These are phyloP conservation scores for Acrocephalus scirpaceus DNA, from an alignment of 2,797 vertebrate genomes.

Conservation along the genomic window DNA sequence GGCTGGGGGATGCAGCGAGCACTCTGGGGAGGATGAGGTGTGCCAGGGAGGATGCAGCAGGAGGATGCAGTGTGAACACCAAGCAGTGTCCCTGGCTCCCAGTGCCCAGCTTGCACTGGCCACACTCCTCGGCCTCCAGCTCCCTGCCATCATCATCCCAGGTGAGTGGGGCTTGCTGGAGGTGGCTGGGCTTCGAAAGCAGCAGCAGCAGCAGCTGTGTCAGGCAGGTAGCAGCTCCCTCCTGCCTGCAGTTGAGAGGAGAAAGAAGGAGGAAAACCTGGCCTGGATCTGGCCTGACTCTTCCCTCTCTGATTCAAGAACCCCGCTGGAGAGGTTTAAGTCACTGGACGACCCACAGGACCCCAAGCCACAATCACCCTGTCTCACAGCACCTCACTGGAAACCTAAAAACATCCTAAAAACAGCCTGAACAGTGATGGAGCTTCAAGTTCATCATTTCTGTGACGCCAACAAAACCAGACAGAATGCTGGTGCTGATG, in stretches of 20 bases:
- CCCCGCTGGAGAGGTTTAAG: neutral
- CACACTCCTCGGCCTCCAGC: neutral
- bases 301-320: neutral
- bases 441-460: neutral
- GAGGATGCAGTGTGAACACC: neutral
- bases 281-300: neutral
- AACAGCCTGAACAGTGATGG: neutral
- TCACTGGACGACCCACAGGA: accelerated
- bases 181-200: neutral
- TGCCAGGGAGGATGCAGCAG: neutral
- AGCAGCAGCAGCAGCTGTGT: neutral
- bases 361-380: neutral
- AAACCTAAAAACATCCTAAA: neutral
- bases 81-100: neutral
- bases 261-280: conserved; percentile 33
- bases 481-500: neutral
- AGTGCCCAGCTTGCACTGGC: neutral
- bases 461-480: neutral
- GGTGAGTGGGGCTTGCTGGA: conserved; percentile 14
- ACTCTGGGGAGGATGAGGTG: neutral
- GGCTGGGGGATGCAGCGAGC: neutral
- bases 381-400: neutral
- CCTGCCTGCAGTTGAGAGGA: neutral
- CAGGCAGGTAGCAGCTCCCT: conserved; percentile 46
- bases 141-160: neutral